A percentile compares a stretch with the other conserved stretches of the same genome.
These are phyloP conservation scores for Verasper variegatus DNA, from an alignment of 2,113 vertebrate genomes.

Conservation along the genomic window DNA sequence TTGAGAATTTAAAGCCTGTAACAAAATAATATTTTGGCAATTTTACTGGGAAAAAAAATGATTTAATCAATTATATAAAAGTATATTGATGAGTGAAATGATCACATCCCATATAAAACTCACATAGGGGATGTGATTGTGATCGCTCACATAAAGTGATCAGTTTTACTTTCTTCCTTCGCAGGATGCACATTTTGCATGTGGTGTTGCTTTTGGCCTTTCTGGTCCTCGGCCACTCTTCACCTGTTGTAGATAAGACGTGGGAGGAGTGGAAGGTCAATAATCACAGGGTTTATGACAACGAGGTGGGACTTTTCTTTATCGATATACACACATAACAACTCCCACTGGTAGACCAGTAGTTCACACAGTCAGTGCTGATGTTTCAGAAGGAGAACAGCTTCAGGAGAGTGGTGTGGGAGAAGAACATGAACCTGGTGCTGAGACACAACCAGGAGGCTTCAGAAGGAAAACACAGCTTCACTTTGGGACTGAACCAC, in stretches of 20 bases:
- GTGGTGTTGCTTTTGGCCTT: slow-evolving; percentile 25
- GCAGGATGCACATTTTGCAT: slow-evolving; percentile 52
- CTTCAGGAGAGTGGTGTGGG: slow-evolving; percentile 82
- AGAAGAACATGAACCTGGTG: slow-evolving; percentile 84
- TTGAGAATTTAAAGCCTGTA: too few relatives aligned
- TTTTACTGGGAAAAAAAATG: too few relatives aligned
- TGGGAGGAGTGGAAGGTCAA: slow-evolving; percentile 73
- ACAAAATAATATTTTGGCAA: too few relatives aligned
- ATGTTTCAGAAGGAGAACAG: slow-evolving; percentile 78
- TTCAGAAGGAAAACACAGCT: slow-evolving; percentile 83
- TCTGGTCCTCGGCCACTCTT: slow-evolving; percentile 6
- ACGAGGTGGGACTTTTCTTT: slow-evolving; percentile 49
- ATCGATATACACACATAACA: not conserved
- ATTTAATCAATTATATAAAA: too few relatives aligned
- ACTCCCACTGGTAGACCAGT: not conserved
- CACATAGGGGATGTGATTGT: not conserved
- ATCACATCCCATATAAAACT: too few relatives aligned
- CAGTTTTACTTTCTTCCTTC: not conserved
- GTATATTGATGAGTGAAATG: too few relatives aligned
- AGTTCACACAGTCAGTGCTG: not conserved
- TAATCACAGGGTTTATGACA: slow-evolving; percentile 64
- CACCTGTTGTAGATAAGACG: slow-evolving; percentile 14
- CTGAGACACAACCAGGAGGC: slow-evolving; percentile 86
- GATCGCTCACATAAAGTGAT: not conserved
- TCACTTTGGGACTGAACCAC: slow-evolving; percentile 86